Evolutionary conservation across 2,113 vertebrate species (phyloP).

Genomic region (Atherinomorus stipes): DNA sequence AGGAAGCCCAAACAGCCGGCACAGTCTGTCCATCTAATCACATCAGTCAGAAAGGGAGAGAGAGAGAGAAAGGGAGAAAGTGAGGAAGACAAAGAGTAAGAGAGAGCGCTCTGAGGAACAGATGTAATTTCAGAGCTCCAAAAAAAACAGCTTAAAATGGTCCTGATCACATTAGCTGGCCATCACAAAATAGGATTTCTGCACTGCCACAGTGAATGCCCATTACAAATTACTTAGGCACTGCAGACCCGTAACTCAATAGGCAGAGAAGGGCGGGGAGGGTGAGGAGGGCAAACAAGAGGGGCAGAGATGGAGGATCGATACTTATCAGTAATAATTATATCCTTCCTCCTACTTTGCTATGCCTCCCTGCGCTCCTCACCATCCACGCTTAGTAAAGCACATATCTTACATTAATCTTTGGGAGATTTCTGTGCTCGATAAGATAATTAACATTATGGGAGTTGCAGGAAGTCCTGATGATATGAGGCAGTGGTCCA

Average conservation of each 20-base stretch:
- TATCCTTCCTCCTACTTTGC: constrained; percentile 76
- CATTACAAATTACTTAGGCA: constrained; percentile 90
- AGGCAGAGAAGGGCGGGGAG: constrained; percentile 70
- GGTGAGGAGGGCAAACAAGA: constrained; percentile 66
- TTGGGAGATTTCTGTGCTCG: constrained; percentile 70
- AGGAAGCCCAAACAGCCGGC: constrained; percentile 73
- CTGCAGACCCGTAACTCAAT: constrained; percentile 88
- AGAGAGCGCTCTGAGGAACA: constrained; percentile 77
- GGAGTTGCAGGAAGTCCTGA: constrained; percentile 55
- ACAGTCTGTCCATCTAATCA: constrained; percentile 80
- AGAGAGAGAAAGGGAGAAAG: constrained; percentile 20
- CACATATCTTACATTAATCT: constrained; percentile 81
- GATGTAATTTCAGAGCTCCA: constrained; percentile 84
- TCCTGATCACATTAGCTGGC: constrained; percentile 87
- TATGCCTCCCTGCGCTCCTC: constrained; percentile 49
- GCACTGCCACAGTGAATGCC: constrained; percentile 87
- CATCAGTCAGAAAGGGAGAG: constrained; percentile 70
- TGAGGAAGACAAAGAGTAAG: constrained; percentile 44
- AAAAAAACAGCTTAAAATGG: constrained; percentile 85
- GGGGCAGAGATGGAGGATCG: constrained; percentile 79
- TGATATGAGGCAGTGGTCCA: constrained; percentile 74
- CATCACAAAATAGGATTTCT: constrained; percentile 90
- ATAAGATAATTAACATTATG: constrained; percentile 79
- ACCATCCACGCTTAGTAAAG: constrained; percentile 69
- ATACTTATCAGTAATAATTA: constrained; percentile 88